Evolutionary conservation across 2,797 vertebrate species (phyloP), one percentile per base, ranked within the genome.

Genomic region (Lepidocolaptes lacrymiger): DNA sequence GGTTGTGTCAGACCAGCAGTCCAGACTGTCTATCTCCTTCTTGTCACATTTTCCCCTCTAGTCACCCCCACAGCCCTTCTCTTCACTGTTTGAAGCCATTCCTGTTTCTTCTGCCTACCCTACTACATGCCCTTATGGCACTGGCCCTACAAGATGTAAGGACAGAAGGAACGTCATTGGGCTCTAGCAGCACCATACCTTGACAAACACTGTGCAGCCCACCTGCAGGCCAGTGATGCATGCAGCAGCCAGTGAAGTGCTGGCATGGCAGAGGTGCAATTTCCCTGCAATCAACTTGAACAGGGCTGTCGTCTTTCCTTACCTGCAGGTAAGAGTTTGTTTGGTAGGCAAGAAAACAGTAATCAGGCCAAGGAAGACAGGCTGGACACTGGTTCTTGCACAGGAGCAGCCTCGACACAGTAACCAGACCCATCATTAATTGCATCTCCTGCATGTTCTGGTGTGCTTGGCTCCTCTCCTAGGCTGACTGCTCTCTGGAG

Each of bases 341-440:
- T 37, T 51, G 69, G 32, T 48, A 63, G n/a, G 67, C n/a, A 62
- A 64, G 6, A 84, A 36, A 88, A 83, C 30, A 84, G 39, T 46
- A 63, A 67, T 83, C 56, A 2, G 7, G 61, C 52, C 1, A 2
- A 56, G 12, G 28, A 69, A 71, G 22, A 52, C 56, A 54, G 61
- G 20, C 30, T 12, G 23, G 21, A n/a, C 24, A 27, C 39, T 6
- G 2, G 7, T 41, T 79, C 78, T 81, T 71, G 44, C 7, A 13
- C 2, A 1, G 61, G 59, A 91, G 63, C 55, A 41, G 63, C 39
- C 76, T 82, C 0, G 0, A 79, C 88, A 79, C 32, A 85, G 86
- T 79, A 94, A 94, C 74, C 92, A 96, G 95, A 91, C 22, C 56
- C 49, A 80, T 67, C 83, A 63, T 78, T 96, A 94, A 97, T 91